A percentile compares a stretch with the other conserved stretches of the same genome.
phyloP scores from a whole-genome alignment of 2,797 vertebrate species.

The Bradypus variegatus region DNA sequence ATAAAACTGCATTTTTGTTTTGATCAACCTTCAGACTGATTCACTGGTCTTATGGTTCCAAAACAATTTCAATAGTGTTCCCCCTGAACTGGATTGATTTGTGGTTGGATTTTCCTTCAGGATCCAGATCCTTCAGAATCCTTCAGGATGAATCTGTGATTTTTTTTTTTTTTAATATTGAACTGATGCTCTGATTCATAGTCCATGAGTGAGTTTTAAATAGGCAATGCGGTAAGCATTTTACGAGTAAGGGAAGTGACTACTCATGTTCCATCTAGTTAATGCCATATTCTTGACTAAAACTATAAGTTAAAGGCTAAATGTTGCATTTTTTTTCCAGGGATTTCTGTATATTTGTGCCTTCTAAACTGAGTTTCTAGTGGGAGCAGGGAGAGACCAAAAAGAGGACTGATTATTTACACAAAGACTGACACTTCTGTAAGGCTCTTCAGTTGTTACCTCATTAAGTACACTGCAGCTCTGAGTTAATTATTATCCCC shows the following conservation, averaged over 20 bases:
- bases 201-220: constrained; percentile 21
- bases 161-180: not conserved
- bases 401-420: not conserved
- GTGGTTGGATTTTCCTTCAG: not conserved
- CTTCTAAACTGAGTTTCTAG: not conserved
- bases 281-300: not conserved
- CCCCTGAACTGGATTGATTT: not conserved
- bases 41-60: not conserved
- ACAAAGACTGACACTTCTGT: not conserved
- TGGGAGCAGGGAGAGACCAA: not conserved
- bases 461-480: not conserved
- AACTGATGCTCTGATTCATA: not conserved
- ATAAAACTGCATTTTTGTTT: constrained; percentile 22
- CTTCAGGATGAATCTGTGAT: not conserved
- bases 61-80: not conserved
- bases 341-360: not conserved
- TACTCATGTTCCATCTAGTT: not conserved
- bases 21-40: not conserved
- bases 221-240: not conserved
- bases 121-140: not conserved
- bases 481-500: not conserved
- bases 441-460: not conserved
- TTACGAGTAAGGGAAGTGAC: not conserved
- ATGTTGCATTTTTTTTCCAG: not conserved
- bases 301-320: not conserved